These are phyloP conservation scores for Sesia apiformis DNA, from an alignment of 2,888 invertebrate species.

Conservation along the genomic window DNA sequence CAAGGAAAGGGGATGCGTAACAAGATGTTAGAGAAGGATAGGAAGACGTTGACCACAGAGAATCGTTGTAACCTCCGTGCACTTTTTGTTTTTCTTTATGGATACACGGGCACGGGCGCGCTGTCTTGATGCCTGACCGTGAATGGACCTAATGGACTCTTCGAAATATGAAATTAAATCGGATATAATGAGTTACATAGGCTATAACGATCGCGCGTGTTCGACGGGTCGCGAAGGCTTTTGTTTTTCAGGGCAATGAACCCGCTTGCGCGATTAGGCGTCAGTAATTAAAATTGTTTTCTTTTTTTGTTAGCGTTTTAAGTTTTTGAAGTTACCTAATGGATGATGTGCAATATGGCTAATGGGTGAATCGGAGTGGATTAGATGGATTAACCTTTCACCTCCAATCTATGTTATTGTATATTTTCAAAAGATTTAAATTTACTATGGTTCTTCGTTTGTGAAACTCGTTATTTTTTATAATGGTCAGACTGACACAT, in stretches of 20 bases:
- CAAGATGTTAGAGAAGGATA: constrained; percentile 31
- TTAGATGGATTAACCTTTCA: constrained; percentile 3
- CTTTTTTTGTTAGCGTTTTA: constrained; percentile 6
- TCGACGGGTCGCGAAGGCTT: constrained; percentile 43
- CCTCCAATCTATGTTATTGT: not conserved
- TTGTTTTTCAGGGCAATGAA: constrained; percentile 48
- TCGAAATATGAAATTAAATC: constrained; percentile 63
- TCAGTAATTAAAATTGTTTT: constrained; percentile 46
- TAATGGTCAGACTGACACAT: too few species aligned
- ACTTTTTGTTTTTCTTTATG: constrained; percentile 26
- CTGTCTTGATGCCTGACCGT: constrained; percentile 36
- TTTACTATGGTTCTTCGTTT: too few species aligned
- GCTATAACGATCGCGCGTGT: constrained; percentile 34
- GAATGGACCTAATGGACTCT: constrained; percentile 58
- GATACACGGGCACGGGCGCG: constrained; percentile 34
- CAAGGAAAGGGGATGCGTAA: constrained; percentile 24
- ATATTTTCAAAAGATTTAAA: too few species aligned
- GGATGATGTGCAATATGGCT: not conserved
- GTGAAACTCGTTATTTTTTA: too few species aligned
- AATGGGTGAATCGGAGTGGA: not conserved
- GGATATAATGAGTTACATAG: constrained; percentile 59
- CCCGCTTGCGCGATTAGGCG: constrained; percentile 16
- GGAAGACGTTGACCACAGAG: constrained; percentile 28
- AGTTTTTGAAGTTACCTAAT: not conserved
- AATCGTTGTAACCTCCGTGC: constrained; percentile 26